A percentile compares a stretch with the other conserved stretches of the same genome.
phyloP scores from a whole-genome alignment of 37 sponge, comb jelly and placozoan genomes.

The Haliclona indistincta region DNA sequence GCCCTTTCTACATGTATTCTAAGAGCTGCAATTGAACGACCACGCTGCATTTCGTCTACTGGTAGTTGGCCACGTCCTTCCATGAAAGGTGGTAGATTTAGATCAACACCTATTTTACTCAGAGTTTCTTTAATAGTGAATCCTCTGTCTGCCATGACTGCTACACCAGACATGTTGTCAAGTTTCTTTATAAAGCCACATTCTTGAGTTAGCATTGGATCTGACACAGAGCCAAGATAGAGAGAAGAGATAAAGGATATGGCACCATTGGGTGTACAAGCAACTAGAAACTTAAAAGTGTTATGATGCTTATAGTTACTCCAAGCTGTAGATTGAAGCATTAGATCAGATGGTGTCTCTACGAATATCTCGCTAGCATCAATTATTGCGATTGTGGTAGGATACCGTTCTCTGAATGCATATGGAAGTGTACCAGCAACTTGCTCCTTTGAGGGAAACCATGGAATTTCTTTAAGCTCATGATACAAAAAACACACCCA shows the following conservation, averaged over 20 bases:
- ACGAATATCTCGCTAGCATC: conserved; percentile 37
- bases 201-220: conserved; percentile 15
- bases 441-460: conserved; percentile 18
- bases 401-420: conserved; percentile 11
- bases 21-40: conserved; percentile 22
- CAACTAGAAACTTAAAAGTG: conserved; percentile 22
- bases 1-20: conserved; percentile 24
- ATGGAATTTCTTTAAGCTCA: conserved; percentile 4
- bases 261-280: conserved; percentile 40
- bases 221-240: conserved; percentile 30
- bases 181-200: conserved; percentile 28
- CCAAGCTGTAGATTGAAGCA: conserved; percentile 33
- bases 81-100: conserved; percentile 22
- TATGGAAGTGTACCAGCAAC: conserved; percentile 17
- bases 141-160: conserved; percentile 43
- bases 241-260: conserved; percentile 19
- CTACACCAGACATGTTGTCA: neutral
- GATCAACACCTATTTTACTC: neutral
- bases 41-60: conserved; percentile 17
- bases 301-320: too few relatives aligned
- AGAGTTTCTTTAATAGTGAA: conserved; percentile 31
- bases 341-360: conserved; percentile 22
- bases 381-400: conserved; percentile 15
- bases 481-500: conserved; percentile 28
- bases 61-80: conserved; percentile 8